Percentiles rank a stretch among this genome's conserved stretches.
Conservation (phyloP, 1,140 invertebrate genomes). For the Nebria ingens region DNA sequence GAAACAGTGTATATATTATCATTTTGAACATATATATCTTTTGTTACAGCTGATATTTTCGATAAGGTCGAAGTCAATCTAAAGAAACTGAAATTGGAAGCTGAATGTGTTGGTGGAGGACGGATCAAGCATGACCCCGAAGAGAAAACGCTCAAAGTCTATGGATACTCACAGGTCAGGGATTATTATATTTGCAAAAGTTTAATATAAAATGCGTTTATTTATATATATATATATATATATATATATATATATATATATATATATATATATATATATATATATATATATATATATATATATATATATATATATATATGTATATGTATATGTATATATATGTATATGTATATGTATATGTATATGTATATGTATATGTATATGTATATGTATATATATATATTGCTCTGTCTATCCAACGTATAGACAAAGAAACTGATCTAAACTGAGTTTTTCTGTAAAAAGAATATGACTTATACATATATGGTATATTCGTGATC, state of each 20-base stretch:
- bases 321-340: not conserved
- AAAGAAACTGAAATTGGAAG: constrained; percentile 31
- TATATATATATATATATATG: not conserved
- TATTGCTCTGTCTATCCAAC: no score
- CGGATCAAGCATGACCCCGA: constrained; percentile 65
- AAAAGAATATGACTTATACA: no score
- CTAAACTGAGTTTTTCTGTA: no score
- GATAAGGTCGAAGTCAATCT: constrained; percentile 45
- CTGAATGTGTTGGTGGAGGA: constrained; percentile 60
- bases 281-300: not conserved
- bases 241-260: not conserved
- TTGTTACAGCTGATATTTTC: constrained; percentile 52
- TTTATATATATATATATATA: not conserved
- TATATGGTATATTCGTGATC: no score
- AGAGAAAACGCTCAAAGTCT: constrained; percentile 69
- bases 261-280: not conserved
- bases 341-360: not conserved
- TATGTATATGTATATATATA: no score
- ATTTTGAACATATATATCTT: constrained; percentile 17
- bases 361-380: no score
- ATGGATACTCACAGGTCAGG: constrained; percentile 73
- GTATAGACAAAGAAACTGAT: no score
- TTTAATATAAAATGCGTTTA: not conserved
- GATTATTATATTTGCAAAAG: constrained; percentile 7
- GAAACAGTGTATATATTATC: no score